Conservation (phyloP, 2,113 vertebrate genomes). For the Bubo blakistoni region DNA sequence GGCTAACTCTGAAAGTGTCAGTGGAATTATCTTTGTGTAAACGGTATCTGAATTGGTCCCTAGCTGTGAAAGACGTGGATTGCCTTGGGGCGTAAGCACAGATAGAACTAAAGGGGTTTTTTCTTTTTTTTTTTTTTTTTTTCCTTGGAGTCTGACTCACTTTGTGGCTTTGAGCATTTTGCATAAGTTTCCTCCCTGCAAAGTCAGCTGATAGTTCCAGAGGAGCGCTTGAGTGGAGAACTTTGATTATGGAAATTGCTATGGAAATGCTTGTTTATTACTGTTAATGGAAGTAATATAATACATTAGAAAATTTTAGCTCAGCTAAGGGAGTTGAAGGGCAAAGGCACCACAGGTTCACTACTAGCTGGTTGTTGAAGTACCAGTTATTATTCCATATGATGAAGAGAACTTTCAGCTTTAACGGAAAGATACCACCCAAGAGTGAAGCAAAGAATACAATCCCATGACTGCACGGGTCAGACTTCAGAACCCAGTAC, state of each 20-base stretch:
- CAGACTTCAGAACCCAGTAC: conserved; percentile 5
- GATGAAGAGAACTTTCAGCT: background rate
- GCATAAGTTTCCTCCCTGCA: conserved; percentile 31
- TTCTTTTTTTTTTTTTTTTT: background rate
- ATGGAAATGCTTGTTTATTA: conserved; percentile 24
- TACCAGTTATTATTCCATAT: background rate
- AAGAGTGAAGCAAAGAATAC: background rate
- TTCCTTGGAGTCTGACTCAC: background rate
- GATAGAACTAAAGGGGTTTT: background rate
- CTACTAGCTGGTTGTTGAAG: background rate
- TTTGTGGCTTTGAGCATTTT: conserved; percentile 18
- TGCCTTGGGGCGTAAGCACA: background rate
- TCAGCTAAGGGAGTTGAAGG: background rate
- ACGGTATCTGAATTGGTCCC: background rate
- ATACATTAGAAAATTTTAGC: background rate
- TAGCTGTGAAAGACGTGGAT: conserved; percentile 25
- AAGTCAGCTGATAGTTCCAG: conserved; percentile 17
- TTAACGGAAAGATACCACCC: background rate
- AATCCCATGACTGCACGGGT: background rate
- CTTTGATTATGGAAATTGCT: conserved; percentile 41
- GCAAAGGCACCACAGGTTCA: background rate
- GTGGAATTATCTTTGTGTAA: conserved; percentile 28
- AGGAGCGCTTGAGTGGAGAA: background rate
- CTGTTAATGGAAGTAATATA: background rate
- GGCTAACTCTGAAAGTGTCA: conserved; percentile 37